Evolutionary conservation across 2,797 vertebrate genomes (phyloP).

Genomic region (Enteromius anoplus): DNA sequence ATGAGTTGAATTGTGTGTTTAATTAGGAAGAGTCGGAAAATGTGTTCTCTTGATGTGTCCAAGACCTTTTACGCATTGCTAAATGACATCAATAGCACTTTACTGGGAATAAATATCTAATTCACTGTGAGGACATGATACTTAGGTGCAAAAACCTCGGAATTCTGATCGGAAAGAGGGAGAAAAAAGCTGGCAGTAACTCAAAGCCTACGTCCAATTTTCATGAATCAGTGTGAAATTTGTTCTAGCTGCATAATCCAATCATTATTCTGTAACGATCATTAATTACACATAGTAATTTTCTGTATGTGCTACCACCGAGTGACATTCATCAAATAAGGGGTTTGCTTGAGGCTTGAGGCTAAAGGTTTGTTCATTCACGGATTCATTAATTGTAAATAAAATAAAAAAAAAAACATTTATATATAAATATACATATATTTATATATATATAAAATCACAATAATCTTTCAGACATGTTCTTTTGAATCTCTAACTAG

Average conservation of each 20-base stretch:
- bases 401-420: no score
- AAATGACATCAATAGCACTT: conserved; percentile 52
- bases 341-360: conserved; percentile 13
- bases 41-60: neutral
- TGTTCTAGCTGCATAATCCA: neutral
- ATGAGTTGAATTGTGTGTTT: neutral
- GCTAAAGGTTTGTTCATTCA: conserved; percentile 72
- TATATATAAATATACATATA: no score
- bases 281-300: neutral
- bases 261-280: neutral
- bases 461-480: conserved; percentile 52
- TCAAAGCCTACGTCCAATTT: neutral
- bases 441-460: conserved; percentile 26
- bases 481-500: conserved; percentile 62
- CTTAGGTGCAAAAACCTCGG: conserved; percentile 20
- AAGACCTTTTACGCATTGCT: conserved; percentile 57
- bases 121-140: conserved; percentile 59
- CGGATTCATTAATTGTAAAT: conserved; percentile 50
- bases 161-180: conserved; percentile 25
- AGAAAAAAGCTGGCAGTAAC: conserved; percentile 2
- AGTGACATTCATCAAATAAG: conserved; percentile 52
- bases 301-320: conserved; percentile 42
- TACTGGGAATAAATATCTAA: conserved; percentile 50
- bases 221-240: neutral
- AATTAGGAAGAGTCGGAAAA: neutral